Evolutionary conservation across 2,888 invertebrate species (phyloP).

Genomic region (Nomada fucata): DNA sequence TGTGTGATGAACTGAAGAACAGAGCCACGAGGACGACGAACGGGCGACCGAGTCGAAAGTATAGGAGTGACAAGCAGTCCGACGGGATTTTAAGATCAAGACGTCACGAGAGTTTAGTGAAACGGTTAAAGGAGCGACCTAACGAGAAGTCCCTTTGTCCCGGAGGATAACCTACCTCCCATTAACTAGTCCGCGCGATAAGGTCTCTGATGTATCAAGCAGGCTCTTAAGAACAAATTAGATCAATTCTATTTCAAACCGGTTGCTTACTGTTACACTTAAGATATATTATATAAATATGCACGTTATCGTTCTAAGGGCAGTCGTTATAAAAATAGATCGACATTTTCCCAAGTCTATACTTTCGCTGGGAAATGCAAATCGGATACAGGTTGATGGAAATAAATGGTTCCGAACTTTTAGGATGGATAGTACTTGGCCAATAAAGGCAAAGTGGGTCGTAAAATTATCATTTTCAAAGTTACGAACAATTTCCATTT

Average conservation of each 20-base stretch:
- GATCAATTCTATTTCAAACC: constrained; percentile 43
- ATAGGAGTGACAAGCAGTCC: constrained; percentile 72
- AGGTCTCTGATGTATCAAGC: constrained; percentile 57
- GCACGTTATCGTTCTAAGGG: constrained; percentile 1
- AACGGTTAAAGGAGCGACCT: constrained; percentile 69
- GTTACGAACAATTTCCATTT: too few species aligned
- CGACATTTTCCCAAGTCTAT: not conserved
- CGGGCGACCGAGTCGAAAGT: constrained; percentile 49
- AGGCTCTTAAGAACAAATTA: constrained; percentile 64
- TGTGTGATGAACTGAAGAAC: constrained; percentile 64
- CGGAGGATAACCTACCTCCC: constrained; percentile 67
- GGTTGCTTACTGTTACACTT: constrained; percentile 1
- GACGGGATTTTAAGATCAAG: constrained; percentile 73
- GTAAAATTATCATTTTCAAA: too few species aligned
- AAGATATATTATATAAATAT: not conserved
- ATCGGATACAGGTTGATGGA: too few species aligned
- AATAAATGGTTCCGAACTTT: too few species aligned
- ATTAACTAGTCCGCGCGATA: constrained; percentile 60
- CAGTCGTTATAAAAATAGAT: constrained; percentile 27
- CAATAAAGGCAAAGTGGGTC: too few species aligned
- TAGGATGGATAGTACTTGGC: too few species aligned
- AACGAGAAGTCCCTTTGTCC: constrained; percentile 72
- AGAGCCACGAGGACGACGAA: constrained; percentile 45
- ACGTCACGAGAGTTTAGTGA: constrained; percentile 73
- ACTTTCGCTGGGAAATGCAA: too few species aligned